Percentiles rank a stretch among this genome's conserved stretches.
These are phyloP conservation scores for Drosophila meridiana DNA, from an alignment of 2,888 invertebrate species.

Conservation along the genomic window DNA sequence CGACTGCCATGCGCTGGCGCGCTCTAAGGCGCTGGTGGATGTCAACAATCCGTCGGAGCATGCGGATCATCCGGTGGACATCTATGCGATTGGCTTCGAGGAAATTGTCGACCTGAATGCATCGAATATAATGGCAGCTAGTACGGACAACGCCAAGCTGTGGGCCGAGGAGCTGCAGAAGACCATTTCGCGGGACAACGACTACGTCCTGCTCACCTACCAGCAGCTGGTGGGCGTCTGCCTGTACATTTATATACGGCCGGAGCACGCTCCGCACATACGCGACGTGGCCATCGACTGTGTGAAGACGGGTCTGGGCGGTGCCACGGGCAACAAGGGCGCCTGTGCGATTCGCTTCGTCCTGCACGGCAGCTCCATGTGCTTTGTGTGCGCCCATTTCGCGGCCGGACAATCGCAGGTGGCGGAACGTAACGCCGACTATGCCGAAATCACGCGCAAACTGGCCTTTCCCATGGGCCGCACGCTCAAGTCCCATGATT, in stretches of 20 bases:
- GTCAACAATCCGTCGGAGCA: conserved; percentile 85
- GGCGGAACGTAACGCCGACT: conserved; percentile 97
- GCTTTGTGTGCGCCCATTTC: conserved; percentile 99
- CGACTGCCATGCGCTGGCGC: conserved; percentile 90
- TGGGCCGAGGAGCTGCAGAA: conserved; percentile 99
- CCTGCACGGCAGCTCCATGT: conserved; percentile 96
- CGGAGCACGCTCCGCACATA: conserved; percentile 94
- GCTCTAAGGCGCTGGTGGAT: conserved; percentile 85
- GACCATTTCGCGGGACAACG: conserved; percentile 93
- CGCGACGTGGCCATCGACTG: conserved; percentile 97
- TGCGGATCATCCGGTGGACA: conserved; percentile 89
- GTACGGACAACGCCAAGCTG: conserved; percentile 94
- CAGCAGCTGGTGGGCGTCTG: conserved; percentile 99
- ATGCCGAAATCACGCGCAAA: conserved; percentile 96
- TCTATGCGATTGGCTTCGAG: conserved; percentile 99
- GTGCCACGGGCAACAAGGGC: conserved; percentile 98
- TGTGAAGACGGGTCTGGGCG: conserved; percentile 99
- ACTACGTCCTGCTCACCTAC: conserved; percentile 95
- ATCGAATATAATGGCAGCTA: conserved; percentile 98
- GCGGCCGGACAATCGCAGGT: conserved; percentile 98
- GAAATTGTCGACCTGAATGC: conserved; percentile 99
- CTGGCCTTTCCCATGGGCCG: conserved; percentile 96
- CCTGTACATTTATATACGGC: conserved; percentile 96
- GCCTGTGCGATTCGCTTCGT: conserved; percentile 97
- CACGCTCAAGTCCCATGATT: conserved; percentile 97